Evolutionary conservation across 2,888 invertebrate genomes (phyloP).

Genomic region (Myopa tessellatipennis): DNA sequence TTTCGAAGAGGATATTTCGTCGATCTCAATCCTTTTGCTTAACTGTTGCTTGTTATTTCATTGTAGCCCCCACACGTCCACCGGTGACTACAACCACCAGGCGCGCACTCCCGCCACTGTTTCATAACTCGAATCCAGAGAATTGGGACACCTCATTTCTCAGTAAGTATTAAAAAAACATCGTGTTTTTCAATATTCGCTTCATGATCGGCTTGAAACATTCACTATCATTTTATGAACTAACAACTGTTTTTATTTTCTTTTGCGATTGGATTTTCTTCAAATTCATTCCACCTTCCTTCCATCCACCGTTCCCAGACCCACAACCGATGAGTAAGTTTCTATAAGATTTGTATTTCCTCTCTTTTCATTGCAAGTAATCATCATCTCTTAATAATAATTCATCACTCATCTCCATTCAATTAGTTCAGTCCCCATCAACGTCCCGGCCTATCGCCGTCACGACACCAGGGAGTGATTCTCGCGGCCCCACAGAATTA

Average conservation of each 20-base stretch:
- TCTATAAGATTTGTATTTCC: not conserved
- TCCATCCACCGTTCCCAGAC: not conserved
- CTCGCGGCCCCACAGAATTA: conserved; percentile 48
- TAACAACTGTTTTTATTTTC: not conserved
- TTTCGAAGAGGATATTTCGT: not conserved
- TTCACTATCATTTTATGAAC: not conserved
- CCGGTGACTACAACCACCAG: not conserved
- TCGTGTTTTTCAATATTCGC: not conserved
- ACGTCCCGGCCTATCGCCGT: conserved; percentile 26
- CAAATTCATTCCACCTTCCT: not conserved
- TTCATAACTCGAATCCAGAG: conserved; percentile 53
- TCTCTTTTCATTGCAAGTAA: not conserved
- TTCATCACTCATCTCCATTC: not conserved
- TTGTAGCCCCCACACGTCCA: conserved; percentile 38
- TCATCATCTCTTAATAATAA: not conserved
- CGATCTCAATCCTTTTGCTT: not conserved
- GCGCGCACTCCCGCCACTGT: conserved; percentile 44
- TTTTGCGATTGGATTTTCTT: not conserved
- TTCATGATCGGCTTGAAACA: not conserved
- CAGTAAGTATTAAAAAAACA: conserved; percentile 37
- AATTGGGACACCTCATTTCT: conserved; percentile 53
- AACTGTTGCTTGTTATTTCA: not conserved
- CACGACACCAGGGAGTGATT: conserved; percentile 34
- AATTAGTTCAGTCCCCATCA: not conserved
- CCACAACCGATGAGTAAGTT: conserved; percentile 10